Conservation (phyloP, 2,888 invertebrate genomes). For the Gandaritis pyraliata region DNA sequence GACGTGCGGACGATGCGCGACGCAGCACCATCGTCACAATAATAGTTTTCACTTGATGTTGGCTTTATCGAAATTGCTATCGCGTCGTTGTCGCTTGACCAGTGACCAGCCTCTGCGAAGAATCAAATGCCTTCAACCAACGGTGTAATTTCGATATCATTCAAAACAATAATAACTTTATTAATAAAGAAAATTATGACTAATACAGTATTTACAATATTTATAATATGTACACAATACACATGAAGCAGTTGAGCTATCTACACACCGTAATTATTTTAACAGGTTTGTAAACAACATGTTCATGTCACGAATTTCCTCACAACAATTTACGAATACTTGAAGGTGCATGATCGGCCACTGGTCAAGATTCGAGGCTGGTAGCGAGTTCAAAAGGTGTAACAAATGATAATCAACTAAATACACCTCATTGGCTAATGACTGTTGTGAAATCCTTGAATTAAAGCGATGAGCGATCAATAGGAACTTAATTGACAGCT, state of each 20-base stretch:
- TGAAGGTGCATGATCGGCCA: neutral
- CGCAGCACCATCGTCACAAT: neutral
- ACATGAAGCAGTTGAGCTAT: no score
- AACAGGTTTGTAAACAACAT: conserved; percentile 10
- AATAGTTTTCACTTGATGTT: neutral
- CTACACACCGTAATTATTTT: no score
- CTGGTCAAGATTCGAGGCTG: conserved; percentile 5
- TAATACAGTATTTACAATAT: no score
- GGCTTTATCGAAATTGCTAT: no score
- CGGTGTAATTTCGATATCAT: no score
- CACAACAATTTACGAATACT: conserved; percentile 11
- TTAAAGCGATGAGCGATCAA: conserved; percentile 8
- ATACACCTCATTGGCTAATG: conserved; percentile 13
- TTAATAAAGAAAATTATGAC: no score
- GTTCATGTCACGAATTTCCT: conserved; percentile 13
- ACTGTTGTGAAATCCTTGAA: conserved; percentile 27
- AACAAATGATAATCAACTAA: conserved; percentile 14
- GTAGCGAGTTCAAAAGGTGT: conserved; percentile 15
- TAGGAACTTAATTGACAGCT: conserved; percentile 9
- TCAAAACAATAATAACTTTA: conserved; percentile 9
- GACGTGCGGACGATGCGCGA: no score
- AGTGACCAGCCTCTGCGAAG: no score
- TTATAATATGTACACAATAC: no score
- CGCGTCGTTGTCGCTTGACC: no score
- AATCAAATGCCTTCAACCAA: no score